A percentile compares a stretch with the other conserved stretches of the same genome.
Evolutionary conservation across 2,113 vertebrate genomes (phyloP).

Genomic region (Narcine bancroftii): DNA sequence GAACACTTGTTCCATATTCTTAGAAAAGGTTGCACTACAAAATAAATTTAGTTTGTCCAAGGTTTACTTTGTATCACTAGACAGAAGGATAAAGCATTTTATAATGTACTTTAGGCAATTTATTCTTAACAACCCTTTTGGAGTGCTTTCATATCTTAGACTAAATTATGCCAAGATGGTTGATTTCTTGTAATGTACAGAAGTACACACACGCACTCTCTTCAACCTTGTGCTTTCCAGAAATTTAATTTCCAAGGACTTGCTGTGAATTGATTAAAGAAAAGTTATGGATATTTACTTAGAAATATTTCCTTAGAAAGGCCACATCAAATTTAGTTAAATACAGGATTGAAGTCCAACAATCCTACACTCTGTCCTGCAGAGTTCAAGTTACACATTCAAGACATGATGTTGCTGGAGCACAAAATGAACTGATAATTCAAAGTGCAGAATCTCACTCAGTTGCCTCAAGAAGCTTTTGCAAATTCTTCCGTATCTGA

Average conservation of each 20-base stretch:
- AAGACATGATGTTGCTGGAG: neutral
- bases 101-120: neutral
- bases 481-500: slow-evolving; percentile 84
- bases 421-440: slow-evolving; percentile 3
- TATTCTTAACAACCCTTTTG: neutral
- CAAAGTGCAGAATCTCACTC: slow-evolving; percentile 47
- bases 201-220: neutral
- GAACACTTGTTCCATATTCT: neutral
- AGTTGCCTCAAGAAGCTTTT: slow-evolving; percentile 72
- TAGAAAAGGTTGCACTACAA: neutral
- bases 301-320: slow-evolving; percentile 31
- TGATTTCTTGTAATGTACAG: neutral
- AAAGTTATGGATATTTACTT: too few relatives aligned
- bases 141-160: neutral
- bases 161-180: neutral
- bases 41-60: neutral
- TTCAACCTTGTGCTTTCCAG: neutral
- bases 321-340: neutral
- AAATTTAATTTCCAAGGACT: neutral
- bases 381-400: slow-evolving; percentile 45
- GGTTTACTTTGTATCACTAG: neutral
- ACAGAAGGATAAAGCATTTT: neutral
- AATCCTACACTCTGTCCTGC: slow-evolving; percentile 52
- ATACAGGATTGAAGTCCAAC: neutral
- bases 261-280: too few relatives aligned